These are phyloP conservation scores for Drosophila nr. perissopoda DNA, from an alignment of 2,888 invertebrate species.

Conservation along the genomic window DNA sequence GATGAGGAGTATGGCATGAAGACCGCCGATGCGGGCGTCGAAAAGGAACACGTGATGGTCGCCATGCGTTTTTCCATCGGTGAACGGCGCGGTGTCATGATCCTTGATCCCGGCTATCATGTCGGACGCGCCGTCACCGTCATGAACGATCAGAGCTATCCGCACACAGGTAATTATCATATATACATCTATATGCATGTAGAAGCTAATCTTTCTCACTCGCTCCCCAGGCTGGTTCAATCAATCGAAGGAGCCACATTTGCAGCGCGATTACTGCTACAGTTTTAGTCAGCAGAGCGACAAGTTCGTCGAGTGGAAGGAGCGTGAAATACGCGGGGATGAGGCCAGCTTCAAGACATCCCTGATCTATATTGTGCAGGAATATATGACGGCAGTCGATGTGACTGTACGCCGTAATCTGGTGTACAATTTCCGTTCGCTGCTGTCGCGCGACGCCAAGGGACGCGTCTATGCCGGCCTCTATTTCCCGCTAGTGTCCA, in stretches of 20 bases:
- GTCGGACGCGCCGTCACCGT: slow-evolving; percentile 93
- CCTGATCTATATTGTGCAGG: slow-evolving; percentile 91
- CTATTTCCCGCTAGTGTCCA: slow-evolving; percentile 92
- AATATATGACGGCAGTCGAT: slow-evolving; percentile 92
- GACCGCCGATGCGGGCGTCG: slow-evolving; percentile 86
- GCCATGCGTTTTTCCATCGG: slow-evolving; percentile 90
- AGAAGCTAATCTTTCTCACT: background rate
- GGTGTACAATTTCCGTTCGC: slow-evolving; percentile 92
- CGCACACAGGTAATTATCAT: slow-evolving; percentile 88
- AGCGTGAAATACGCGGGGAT: slow-evolving; percentile 89
- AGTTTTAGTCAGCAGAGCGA: slow-evolving; percentile 88
- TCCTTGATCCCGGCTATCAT: slow-evolving; percentile 96
- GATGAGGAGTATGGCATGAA: slow-evolving; percentile 86
- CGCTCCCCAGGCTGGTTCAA: slow-evolving; percentile 90
- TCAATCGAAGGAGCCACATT: slow-evolving; percentile 91
- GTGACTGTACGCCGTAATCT: slow-evolving; percentile 95
- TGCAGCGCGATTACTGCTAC: slow-evolving; percentile 94
- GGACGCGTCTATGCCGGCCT: slow-evolving; percentile 93
- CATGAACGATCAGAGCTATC: slow-evolving; percentile 93
- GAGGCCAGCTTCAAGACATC: slow-evolving; percentile 89
- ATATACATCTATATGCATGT: background rate
- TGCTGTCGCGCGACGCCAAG: slow-evolving; percentile 92
- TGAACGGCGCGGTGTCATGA: slow-evolving; percentile 90
- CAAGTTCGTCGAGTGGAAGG: slow-evolving; percentile 94
- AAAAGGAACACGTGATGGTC: slow-evolving; percentile 95